Conservation (phyloP, 2,797 vertebrate genomes). For the Oryzias dopingdopingensis region DNA sequence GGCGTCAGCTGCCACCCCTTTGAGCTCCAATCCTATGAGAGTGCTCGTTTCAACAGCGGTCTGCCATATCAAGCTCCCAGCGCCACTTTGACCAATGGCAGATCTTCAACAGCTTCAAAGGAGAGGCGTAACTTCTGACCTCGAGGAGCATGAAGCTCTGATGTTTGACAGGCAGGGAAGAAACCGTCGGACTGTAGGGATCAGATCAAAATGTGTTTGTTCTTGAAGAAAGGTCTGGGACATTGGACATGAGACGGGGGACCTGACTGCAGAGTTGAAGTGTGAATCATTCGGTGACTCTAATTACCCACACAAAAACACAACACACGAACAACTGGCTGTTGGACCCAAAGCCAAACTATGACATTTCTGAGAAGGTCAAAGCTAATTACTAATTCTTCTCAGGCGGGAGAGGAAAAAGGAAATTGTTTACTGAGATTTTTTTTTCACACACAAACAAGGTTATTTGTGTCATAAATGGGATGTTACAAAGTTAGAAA, state of each 20-base stretch:
- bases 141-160: conserved; percentile 39
- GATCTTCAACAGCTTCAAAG: conserved; percentile 64
- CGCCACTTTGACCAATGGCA: conserved; percentile 38
- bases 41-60: conserved; percentile 31
- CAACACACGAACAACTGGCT: conserved; percentile 42
- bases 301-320: conserved; percentile 53
- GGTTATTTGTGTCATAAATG: conserved; percentile 17
- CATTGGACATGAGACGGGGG: conserved; percentile 10
- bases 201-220: conserved; percentile 21
- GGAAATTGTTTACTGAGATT: conserved; percentile 33
- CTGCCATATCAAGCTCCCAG: conserved; percentile 39
- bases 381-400: conserved; percentile 50
- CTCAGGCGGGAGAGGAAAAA: conserved; percentile 18
- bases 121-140: conserved; percentile 54
- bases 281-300: conserved; percentile 16
- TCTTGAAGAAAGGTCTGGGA: conserved; percentile 18
- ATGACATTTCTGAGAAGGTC: conserved; percentile 70
- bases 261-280: conserved; percentile 32
- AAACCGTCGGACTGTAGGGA: conserved; percentile 22
- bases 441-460: conserved; percentile 25
- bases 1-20: conserved; percentile 41
- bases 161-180: conserved; percentile 35
- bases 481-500: conserved; percentile 11
- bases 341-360: conserved; percentile 44
- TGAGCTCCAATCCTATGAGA: conserved; percentile 58